Evolutionary conservation across 2,888 invertebrate species (phyloP), one percentile per base, ranked within the genome.

Genomic region (Pantelozetes paolii): DNA sequence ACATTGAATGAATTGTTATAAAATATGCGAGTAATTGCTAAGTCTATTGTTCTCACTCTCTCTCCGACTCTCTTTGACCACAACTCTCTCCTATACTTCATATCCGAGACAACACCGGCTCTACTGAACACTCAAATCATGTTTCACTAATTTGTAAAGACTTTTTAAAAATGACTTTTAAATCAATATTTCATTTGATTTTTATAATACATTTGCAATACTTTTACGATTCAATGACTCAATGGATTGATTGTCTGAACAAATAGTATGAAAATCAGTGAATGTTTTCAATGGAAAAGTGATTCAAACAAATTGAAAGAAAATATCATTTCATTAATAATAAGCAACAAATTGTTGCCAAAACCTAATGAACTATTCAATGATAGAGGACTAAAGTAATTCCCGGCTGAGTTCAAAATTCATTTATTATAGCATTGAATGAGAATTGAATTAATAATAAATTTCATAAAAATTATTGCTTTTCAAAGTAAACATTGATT

Each of bases 21-120:
- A 69, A 69, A 69, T 69, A 69, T 69, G 69, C 69, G 30, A 69
- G 69, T 69, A 69, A 69, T 69, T 69, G 69, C 45, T 45, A 69
- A 45, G 28, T 71, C 71, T 30, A 71, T 57, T 71, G 71, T 71
- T 71, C 45, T 48, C 54, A 20, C 57, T 71, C 54, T 71, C 45
- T 50, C 71, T 48, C 71, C 30, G 32, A 23, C 48, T 71, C 54
- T 50, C 45, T 71, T 48, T 48, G 32, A 36, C 71, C 54, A 32
- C 40, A 30, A 36, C 54, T 57, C 45, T 70, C 45, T 70, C 67
- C 30, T 8, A 23, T 20, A 36, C 70, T 48, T 26, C 45, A n/a
- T n/a, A 30, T 42, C 70, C 64, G n/a, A 54, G 23, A 20, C 26
- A 54, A 23, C 54, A 20, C 54, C 23, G 8, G 8, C 8, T 8